phyloP scores from a whole-genome alignment of 2,797 vertebrate species.

The Phalloptychus januarius region DNA sequence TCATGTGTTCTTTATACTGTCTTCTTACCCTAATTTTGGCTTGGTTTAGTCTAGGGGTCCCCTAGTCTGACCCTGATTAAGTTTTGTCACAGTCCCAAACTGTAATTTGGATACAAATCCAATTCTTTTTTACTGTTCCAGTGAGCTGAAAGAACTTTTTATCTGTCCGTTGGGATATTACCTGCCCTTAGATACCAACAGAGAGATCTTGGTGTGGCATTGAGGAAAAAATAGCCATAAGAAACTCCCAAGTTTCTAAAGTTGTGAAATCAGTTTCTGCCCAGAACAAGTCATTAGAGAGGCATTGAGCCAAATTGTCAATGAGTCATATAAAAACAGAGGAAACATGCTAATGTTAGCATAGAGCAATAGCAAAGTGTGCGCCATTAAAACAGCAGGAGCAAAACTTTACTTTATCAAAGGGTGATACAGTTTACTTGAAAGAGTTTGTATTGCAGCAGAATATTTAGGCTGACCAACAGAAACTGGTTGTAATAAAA shows the following conservation, averaged over 20 bases:
- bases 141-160: background rate
- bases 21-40: background rate
- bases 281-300: background rate
- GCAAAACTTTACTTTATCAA: background rate
- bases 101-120: background rate
- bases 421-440: background rate
- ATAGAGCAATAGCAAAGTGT: background rate
- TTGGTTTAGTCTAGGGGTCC: background rate
- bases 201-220: background rate
- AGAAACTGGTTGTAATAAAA: background rate
- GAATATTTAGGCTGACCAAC: background rate
- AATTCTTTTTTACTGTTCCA: background rate
- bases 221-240: background rate
- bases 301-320: background rate
- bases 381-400: background rate
- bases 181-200: background rate
- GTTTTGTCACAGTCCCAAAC: background rate
- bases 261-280: background rate
- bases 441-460: background rate
- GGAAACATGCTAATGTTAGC: background rate
- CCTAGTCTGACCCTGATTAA: background rate
- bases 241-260: background rate
- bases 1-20: constrained; percentile 69
- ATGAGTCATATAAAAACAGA: background rate
- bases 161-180: background rate